These are phyloP conservation scores for Mythimna pallens DNA, from an alignment of 2,888 invertebrate species.

Conservation along the genomic window DNA sequence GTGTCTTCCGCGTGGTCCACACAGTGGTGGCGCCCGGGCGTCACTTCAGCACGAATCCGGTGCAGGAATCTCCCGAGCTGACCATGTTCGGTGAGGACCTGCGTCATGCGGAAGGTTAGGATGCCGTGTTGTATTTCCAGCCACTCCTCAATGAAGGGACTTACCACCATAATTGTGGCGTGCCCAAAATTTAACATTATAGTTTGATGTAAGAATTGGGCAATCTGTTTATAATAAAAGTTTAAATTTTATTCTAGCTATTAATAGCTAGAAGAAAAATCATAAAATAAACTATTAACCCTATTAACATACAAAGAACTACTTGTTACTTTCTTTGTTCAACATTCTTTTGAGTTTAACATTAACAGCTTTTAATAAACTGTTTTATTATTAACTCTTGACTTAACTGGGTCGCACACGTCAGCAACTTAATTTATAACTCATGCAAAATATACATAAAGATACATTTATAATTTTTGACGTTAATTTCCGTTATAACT, in stretches of 20 bases:
- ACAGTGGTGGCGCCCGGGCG: too few relatives aligned
- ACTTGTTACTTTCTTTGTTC: constrained; percentile 47
- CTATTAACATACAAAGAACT: constrained; percentile 7
- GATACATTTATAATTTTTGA: constrained; percentile 40
- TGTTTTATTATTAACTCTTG: constrained; percentile 28
- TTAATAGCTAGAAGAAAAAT: neutral
- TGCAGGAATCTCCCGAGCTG: too few relatives aligned
- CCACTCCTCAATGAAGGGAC: too few relatives aligned
- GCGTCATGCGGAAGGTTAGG: too few relatives aligned
- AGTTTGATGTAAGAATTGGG: too few relatives aligned
- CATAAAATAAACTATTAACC: constrained; percentile 6
- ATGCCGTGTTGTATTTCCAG: too few relatives aligned
- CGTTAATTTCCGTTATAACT: constrained; percentile 34
- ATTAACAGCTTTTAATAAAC: constrained; percentile 41
- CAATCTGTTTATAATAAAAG: neutral
- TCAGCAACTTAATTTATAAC: constrained; percentile 42
- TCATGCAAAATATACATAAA: constrained; percentile 32
- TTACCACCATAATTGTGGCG: too few relatives aligned
- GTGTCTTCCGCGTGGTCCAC: too few relatives aligned
- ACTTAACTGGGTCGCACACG: constrained; percentile 47
- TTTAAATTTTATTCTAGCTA: neutral
- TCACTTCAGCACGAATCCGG: too few relatives aligned
- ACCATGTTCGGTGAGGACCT: too few relatives aligned
- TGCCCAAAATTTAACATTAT: too few relatives aligned
- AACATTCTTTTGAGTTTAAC: constrained; percentile 25